A percentile compares a stretch with the other conserved stretches of the same genome.
phyloP scores from a whole-genome alignment of 1,140 invertebrate species.

The Bombyx mori region DNA sequence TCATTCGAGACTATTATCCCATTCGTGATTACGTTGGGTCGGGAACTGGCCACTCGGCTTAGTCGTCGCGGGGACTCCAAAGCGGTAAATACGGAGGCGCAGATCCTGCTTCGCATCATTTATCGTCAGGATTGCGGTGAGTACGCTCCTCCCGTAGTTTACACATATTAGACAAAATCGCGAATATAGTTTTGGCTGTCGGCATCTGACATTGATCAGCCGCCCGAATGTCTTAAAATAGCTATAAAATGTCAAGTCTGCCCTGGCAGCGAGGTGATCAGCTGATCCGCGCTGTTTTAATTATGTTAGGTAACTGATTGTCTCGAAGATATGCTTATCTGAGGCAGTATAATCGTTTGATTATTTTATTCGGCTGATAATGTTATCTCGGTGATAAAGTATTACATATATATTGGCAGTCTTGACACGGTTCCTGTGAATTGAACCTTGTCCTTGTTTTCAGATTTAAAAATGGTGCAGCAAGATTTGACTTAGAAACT shows the following conservation, averaged over 20 bases:
- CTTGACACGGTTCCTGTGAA: constrained; percentile 35
- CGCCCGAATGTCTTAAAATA: constrained; percentile 65
- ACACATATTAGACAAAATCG: constrained; percentile 8
- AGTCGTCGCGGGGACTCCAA: constrained; percentile 64
- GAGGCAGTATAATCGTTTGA: constrained; percentile 23
- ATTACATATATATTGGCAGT: constrained; percentile 27
- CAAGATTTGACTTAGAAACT: constrained; percentile 69
- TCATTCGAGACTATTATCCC: constrained; percentile 65
- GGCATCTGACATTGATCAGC: constrained; percentile 66
- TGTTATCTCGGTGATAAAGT: constrained; percentile 29
- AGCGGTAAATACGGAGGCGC: constrained; percentile 68
- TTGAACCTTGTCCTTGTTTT: constrained; percentile 35
- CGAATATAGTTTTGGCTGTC: constrained; percentile 15
- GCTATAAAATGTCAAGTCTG: constrained; percentile 63
- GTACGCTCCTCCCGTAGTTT: constrained; percentile 25
- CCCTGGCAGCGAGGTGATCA: constrained; percentile 61
- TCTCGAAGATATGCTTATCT: constrained; percentile 21
- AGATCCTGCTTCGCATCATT: constrained; percentile 62
- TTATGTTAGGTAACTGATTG: constrained; percentile 62
- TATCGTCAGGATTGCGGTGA: constrained; percentile 64
- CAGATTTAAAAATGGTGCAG: constrained; percentile 72
- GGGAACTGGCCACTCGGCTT: constrained; percentile 56
- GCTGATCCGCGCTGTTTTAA: constrained; percentile 62
- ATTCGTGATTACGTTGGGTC: constrained; percentile 61
- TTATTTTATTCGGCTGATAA: constrained; percentile 35